These are phyloP conservation scores for Gnathonemus longibarbis DNA, from an alignment of 2,113 vertebrate genomes.

Conservation along the genomic window DNA sequence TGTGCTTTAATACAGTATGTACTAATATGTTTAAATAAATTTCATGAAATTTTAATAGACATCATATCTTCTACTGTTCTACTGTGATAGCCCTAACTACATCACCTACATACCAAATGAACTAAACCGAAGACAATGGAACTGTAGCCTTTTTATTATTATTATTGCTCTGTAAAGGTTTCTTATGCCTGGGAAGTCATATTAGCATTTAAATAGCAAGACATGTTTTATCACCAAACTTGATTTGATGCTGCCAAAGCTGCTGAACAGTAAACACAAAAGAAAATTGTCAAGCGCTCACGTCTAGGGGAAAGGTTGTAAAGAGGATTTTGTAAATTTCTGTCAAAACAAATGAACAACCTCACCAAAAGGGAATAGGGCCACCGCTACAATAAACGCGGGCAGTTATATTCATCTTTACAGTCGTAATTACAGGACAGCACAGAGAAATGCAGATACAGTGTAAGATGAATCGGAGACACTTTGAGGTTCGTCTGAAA, in stretches of 20 bases:
- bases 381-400: neutral
- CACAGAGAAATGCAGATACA: neutral
- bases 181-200: slow-evolving; percentile 23
- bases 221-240: slow-evolving; percentile 40
- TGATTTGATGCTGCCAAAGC: slow-evolving; percentile 35
- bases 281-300: slow-evolving; percentile 21
- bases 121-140: slow-evolving; percentile 32
- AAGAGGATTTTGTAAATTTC: slow-evolving; percentile 7
- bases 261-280: slow-evolving; percentile 35
- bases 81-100: slow-evolving; percentile 17
- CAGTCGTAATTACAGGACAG: neutral
- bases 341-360: slow-evolving; percentile 1
- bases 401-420: neutral
- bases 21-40: slow-evolving; percentile 8
- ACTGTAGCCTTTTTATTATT: slow-evolving; percentile 31
- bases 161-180: slow-evolving; percentile 36
- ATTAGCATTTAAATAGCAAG: slow-evolving; percentile 54
- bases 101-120: slow-evolving; percentile 35
- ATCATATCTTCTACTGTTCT: slow-evolving; percentile 33
- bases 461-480: neutral
- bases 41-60: slow-evolving; percentile 28
- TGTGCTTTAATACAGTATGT: neutral
- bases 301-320: neutral
- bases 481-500: neutral
- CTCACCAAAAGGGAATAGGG: neutral